Evolutionary conservation across 2,888 invertebrate genomes (phyloP).

Genomic region (Nomada hirtipes): DNA sequence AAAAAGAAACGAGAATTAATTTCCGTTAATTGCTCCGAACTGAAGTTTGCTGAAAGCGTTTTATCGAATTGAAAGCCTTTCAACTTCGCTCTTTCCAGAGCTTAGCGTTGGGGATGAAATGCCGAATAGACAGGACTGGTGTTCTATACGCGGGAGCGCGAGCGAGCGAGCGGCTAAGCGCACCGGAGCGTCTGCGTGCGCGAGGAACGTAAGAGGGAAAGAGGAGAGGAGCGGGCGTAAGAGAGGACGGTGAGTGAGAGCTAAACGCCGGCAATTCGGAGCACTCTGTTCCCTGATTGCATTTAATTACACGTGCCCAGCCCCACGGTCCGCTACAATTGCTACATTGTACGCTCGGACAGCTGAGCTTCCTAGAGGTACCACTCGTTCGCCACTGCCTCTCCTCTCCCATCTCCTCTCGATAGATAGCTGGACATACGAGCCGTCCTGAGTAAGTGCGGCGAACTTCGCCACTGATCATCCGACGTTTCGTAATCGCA

Average conservation of each 20-base stretch:
- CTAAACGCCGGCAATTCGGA: conserved; percentile 81
- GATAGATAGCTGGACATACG: conserved; percentile 64
- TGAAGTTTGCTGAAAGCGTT: conserved; percentile 75
- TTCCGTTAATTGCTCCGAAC: conserved; percentile 79
- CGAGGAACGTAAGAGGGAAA: conserved; percentile 59
- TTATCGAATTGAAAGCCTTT: conserved; percentile 76
- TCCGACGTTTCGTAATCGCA: conserved; percentile 30
- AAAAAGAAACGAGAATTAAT: conserved; percentile 77
- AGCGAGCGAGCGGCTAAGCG: conserved; percentile 34
- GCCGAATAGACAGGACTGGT: conserved; percentile 61
- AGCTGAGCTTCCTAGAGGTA: conserved; percentile 68
- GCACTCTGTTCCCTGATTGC: conserved; percentile 83
- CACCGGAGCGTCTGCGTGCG: conserved; percentile 32
- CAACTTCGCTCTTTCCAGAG: conserved; percentile 68
- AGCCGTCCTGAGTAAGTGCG: conserved; percentile 36
- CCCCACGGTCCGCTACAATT: conserved; percentile 77
- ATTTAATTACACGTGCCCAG: conserved; percentile 83
- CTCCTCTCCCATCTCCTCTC: conserved; percentile 21
- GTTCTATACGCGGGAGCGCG: conserved; percentile 34
- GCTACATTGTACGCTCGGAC: conserved; percentile 77
- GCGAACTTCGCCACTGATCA: conserved; percentile 37
- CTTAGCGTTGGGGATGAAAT: conserved; percentile 61
- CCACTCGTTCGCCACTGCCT: conserved; percentile 53
- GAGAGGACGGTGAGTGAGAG: conserved; percentile 56
- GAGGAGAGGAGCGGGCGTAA: conserved; percentile 32